phyloP scores from a whole-genome alignment of 2,113 vertebrate genomes.

The Colossoma macropomum region DNA sequence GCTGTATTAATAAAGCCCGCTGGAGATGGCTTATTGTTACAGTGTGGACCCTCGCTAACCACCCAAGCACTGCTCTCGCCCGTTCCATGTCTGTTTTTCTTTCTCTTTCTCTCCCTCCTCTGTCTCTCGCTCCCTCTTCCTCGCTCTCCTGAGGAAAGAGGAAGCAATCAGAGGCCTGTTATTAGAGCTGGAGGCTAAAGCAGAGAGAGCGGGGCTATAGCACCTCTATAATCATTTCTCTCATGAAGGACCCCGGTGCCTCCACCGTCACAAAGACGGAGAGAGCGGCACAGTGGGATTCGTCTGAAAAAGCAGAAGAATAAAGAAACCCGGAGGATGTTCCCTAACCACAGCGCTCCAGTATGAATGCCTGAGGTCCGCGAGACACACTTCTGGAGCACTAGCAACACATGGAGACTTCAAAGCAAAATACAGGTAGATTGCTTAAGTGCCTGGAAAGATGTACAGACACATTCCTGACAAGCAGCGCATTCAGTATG shows the following conservation, averaged over 20 bases:
- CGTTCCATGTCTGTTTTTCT: slow-evolving; percentile 31
- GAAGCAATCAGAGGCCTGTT: slow-evolving; percentile 65
- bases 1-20: slow-evolving; percentile 71
- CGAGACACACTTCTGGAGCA: slow-evolving; percentile 15
- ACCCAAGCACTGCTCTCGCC: slow-evolving; percentile 19
- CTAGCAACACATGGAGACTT: slow-evolving; percentile 3
- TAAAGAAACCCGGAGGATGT: slow-evolving; percentile 36
- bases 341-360: slow-evolving; percentile 5
- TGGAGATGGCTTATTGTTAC: slow-evolving; percentile 72
- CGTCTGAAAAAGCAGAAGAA: slow-evolving; percentile 28
- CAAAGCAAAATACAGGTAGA: slow-evolving; percentile 6
- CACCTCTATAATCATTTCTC: slow-evolving; percentile 56
- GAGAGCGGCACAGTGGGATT: slow-evolving; percentile 39
- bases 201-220: slow-evolving; percentile 52
- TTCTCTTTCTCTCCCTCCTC: slow-evolving; percentile 35
- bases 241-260: slow-evolving; percentile 46
- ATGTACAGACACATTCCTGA: slow-evolving; percentile 7
- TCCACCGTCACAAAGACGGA: slow-evolving; percentile 44
- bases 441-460: slow-evolving; percentile 21
- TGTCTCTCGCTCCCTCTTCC: slow-evolving; percentile 43
- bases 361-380: slow-evolving; percentile 28
- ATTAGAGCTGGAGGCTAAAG: slow-evolving; percentile 59
- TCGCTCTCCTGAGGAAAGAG: slow-evolving; percentile 57
- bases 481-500: neutral
- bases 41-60: slow-evolving; percentile 42